Base-by-base conservation (phyloP, 2,797 vertebrate species). In the Syngnathus rostellatus region DNA sequence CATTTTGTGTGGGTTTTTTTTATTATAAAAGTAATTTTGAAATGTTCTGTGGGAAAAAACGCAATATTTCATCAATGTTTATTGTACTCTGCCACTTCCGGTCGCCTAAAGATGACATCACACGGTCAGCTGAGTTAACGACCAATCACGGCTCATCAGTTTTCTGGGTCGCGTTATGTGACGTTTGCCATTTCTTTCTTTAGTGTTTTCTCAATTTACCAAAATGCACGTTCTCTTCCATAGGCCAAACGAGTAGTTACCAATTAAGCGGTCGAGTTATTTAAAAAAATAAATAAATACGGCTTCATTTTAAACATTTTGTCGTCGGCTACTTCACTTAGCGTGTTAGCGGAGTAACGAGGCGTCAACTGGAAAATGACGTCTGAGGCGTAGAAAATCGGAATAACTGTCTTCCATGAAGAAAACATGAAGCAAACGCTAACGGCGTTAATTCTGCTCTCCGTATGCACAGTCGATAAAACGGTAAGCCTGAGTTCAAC, bases 1-100 rank as follows among this genome's bases (percentile, higher is more conserved):
- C 40, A 62, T 67, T 75, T 51, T 70, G 51, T 70, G 51, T 59
- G 68, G 53, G 17, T 78, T 46, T 7, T 0, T 11, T 14, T 31
- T n/a, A 37, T 7, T 57, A 25, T 25, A 31, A 3, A 31, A 31
- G 31, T 31, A 31, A 2, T 31, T 31, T 31, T 3, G 31, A 31
- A 31, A 31, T 31, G 4, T 31, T 31, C 31, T 31, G 7, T 7
- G 9, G 8, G 50, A 53, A n/a, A n/a, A 31, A 31, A 31, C 31
- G 31, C 31, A 31, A 31, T 31, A 31, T 31, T 31, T 31, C 31
- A 31, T 31, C 31, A 31, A 31, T 4, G 31, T 31, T 31, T 31
- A 31, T 31, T 31, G 2, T 31, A 31, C 31, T 31, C 31, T 31
- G 31, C 31, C 31, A 31, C 31, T 31, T 31, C 31, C 31, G 31